Percentiles rank a stretch among this genome's conserved stretches.
Conservation (phyloP, 1,140 invertebrate genomes). For the Triops cancriformis region DNA sequence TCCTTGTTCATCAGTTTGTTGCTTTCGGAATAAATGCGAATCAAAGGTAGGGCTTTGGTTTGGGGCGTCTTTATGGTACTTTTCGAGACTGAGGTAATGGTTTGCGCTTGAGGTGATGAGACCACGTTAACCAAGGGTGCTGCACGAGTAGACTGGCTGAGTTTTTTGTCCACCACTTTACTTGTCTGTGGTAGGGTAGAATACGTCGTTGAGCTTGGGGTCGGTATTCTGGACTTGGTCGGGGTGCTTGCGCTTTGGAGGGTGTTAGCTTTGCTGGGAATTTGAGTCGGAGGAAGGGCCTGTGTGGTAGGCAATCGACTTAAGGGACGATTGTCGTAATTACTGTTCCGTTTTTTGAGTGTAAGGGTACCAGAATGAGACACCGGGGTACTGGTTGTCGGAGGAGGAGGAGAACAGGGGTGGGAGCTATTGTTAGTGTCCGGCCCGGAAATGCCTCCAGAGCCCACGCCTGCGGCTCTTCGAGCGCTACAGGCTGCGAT, state of each 20-base stretch:
- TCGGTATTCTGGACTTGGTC: not conserved
- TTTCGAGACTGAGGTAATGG: not conserved
- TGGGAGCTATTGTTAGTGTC: not conserved
- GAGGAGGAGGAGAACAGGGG: not conserved
- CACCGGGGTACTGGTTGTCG: not conserved
- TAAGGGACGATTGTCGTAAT: not conserved
- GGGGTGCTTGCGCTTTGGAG: not conserved
- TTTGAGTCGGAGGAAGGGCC: not conserved
- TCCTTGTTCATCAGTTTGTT: conserved; percentile 22
- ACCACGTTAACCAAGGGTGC: not conserved
- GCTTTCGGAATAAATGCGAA: conserved; percentile 23
- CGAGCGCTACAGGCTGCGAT: not conserved
- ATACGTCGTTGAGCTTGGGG: not conserved
- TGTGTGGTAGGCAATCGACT: not conserved
- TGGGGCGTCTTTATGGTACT: conserved; percentile 9
- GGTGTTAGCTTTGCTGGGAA: not conserved
- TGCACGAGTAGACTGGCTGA: not conserved
- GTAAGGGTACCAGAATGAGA: not conserved
- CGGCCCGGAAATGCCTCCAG: conserved; percentile 1
- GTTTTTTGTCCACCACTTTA: not conserved
- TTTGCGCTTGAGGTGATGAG: not conserved
- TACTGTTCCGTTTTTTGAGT: not conserved
- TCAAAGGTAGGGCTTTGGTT: conserved; percentile 2
- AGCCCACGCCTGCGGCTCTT: not conserved
- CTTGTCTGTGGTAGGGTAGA: not conserved